Base-by-base conservation (phyloP, 2,888 invertebrate species). In the Sabatieria punctata region DNA sequence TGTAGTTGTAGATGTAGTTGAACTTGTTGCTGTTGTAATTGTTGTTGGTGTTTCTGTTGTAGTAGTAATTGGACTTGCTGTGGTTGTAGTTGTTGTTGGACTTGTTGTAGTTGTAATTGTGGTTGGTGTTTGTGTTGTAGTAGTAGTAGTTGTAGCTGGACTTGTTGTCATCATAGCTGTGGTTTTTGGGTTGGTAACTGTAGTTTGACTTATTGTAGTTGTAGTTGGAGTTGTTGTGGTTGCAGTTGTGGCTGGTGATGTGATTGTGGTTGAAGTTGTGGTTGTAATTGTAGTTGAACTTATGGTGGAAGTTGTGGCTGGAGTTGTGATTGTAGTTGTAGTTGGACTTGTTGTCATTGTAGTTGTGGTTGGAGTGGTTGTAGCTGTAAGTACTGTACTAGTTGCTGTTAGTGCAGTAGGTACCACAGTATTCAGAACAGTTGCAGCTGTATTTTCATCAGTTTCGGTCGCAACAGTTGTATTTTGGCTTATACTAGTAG, bases 31-130 rank as follows among this genome's bases (percentile, higher is more conserved):
- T n/a, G 37, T 6, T 11, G 6, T n/a, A n/a, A 19, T 19, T 37
- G 37, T 37, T 37, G 37, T 37, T 37, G 37, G 13, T 37, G 37
- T 37, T 37, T 8, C 4, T n/a, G 37, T 11, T 37, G 37, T 6
- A 15, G 6, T n/a, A 15, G 37, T n/a, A 15, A 19, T 37, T 37
- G 37, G 13, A n/a, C n/a, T 37, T n/a, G 37, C 18, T 11, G 11
- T n/a, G 6, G 11, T 15, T n/a, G 18, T 37, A 4, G 11, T 18
- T 37, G 18, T 18, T 18, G 18, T 37, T 37, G 37, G 13, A n/a
- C n/a, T 37, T 37, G 37, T 37, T 37, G 37, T 37, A n/a, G 37
- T 37, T 37, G 37, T 37, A n/a, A 19, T 37, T 37, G 37, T 37
- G 13, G 37, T 37, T 37, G 37, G 13, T 37, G 37, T 37, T 37